A percentile compares a stretch with the other conserved stretches of the same genome.
These are phyloP conservation scores for Amphiprion percula DNA, from an alignment of 2,113 vertebrate genomes.

Conservation along the genomic window DNA sequence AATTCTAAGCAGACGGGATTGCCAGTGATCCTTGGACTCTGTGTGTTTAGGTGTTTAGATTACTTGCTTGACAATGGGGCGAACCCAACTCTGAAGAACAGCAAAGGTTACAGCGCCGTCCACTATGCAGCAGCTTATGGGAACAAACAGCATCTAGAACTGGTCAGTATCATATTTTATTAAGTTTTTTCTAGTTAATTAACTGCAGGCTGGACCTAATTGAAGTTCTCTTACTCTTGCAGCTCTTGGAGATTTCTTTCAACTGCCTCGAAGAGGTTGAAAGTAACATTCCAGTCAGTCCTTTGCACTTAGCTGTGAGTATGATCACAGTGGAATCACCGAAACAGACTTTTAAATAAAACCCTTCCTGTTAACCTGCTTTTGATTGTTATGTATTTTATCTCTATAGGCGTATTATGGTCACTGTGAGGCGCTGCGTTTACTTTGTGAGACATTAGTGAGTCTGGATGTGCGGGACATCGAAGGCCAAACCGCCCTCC, in stretches of 20 bases:
- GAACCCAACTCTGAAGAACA: slow-evolving; percentile 94
- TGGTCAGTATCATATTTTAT: slow-evolving; percentile 83
- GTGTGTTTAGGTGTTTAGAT: slow-evolving; percentile 90
- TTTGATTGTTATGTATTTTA: slow-evolving; percentile 10
- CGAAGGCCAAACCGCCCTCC: slow-evolving; percentile 91
- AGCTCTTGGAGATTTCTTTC: slow-evolving; percentile 98
- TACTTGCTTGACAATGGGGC: slow-evolving; percentile 94
- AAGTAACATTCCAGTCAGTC: slow-evolving; percentile 94
- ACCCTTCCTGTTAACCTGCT: no score
- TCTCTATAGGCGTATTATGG: slow-evolving; percentile 91
- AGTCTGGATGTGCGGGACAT: slow-evolving; percentile 94
- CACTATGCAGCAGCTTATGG: slow-evolving; percentile 97
- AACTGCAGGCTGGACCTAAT: not conserved
- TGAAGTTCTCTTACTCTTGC: slow-evolving; percentile 22
- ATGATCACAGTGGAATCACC: not conserved
- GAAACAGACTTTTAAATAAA: not conserved
- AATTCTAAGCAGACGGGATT: not conserved
- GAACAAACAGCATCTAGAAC: slow-evolving; percentile 95
- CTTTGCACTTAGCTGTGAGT: slow-evolving; percentile 99
- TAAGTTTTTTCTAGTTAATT: not conserved
- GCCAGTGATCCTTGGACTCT: not conserved
- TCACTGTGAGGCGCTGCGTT: slow-evolving; percentile 94
- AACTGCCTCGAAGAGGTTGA: slow-evolving; percentile 97
- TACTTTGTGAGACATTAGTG: slow-evolving; percentile 95
- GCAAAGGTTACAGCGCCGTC: slow-evolving; percentile 94